These are phyloP conservation scores for Thalassophryne amazonica DNA, from an alignment of 2,797 vertebrate species.

Conservation along the genomic window DNA sequence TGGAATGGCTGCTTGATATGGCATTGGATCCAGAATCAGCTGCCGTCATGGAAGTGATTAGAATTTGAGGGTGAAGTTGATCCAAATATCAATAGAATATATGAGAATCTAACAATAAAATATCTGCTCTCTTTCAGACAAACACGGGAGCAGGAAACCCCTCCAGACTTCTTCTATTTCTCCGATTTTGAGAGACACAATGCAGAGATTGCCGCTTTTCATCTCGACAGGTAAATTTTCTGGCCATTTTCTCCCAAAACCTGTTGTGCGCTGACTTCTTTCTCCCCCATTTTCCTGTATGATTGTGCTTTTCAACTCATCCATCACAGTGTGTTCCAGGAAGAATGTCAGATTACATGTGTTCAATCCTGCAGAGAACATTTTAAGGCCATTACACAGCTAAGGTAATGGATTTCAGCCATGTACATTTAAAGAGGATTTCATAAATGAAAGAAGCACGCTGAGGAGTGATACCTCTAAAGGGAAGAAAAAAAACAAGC, in stretches of 20 bases:
- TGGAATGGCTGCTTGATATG: no score
- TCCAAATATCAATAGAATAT: no score
- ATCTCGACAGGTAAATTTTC: constrained; percentile 90
- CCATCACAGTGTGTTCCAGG: background rate
- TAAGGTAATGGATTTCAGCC: constrained; percentile 23
- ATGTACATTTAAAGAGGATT: constrained; percentile 51
- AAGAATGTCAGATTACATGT: background rate
- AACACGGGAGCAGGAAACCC: constrained; percentile 93
- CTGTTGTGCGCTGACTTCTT: background rate
- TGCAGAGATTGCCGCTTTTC: constrained; percentile 94
- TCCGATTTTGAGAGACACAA: constrained; percentile 97
- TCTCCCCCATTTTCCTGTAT: background rate
- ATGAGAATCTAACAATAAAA: no score
- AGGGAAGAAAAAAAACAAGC: no score
- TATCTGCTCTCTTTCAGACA: constrained; percentile 78
- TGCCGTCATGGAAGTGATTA: no score
- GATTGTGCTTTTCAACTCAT: constrained; percentile 1
- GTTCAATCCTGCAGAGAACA: background rate
- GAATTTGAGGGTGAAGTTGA: no score
- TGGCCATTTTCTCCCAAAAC: background rate
- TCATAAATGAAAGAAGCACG: constrained; percentile 34
- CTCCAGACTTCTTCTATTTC: constrained; percentile 97
- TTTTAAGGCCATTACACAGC: constrained; percentile 15
- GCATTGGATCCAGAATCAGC: no score
- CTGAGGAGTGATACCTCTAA: constrained; percentile 7